Conservation (phyloP, 2,797 vertebrate species). For the Yasuhikotakia modesta region DNA sequence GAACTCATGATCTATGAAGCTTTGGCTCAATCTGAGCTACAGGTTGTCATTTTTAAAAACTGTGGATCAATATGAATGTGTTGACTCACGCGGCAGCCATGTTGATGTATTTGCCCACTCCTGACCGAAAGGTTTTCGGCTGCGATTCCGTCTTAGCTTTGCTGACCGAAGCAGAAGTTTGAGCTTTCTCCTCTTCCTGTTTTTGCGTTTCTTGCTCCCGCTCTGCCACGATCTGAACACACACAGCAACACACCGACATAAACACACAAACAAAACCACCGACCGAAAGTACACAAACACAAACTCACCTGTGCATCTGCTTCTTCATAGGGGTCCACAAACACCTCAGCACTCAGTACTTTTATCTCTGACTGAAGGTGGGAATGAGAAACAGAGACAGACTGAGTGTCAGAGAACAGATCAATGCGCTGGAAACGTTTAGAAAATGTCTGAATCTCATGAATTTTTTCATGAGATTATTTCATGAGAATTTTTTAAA, state of each 20-base stretch:
- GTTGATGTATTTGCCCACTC: slow-evolving; percentile 96
- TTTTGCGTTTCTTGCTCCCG: slow-evolving; percentile 80
- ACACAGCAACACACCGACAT: neutral
- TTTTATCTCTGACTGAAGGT: slow-evolving; percentile 85
- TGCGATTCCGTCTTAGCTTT: slow-evolving; percentile 75
- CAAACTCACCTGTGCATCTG: slow-evolving; percentile 86
- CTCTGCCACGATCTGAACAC: slow-evolving; percentile 85
- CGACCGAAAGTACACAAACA: neutral
- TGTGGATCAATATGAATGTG: slow-evolving; percentile 14
- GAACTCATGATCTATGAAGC: no score
- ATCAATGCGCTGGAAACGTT: neutral
- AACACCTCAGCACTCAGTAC: slow-evolving; percentile 85
- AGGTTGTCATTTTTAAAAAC: neutral
- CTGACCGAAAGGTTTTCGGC: slow-evolving; percentile 86
- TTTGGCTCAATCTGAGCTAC: neutral
- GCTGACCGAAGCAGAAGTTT: slow-evolving; percentile 66
- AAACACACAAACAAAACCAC: slow-evolving; percentile 9
- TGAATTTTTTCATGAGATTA: no score
- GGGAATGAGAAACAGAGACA: neutral
- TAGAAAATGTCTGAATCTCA: neutral
- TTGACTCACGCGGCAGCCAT: slow-evolving; percentile 80
- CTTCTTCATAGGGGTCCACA: slow-evolving; percentile 95
- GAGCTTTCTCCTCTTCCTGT: slow-evolving; percentile 77
- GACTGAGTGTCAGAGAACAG: slow-evolving; percentile 16
- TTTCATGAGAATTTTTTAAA: no score